A percentile compares a stretch with the other conserved stretches of the same genome.
Conservation (phyloP, 2,113 vertebrate genomes). For the Poeciliopsis prolifica region DNA sequence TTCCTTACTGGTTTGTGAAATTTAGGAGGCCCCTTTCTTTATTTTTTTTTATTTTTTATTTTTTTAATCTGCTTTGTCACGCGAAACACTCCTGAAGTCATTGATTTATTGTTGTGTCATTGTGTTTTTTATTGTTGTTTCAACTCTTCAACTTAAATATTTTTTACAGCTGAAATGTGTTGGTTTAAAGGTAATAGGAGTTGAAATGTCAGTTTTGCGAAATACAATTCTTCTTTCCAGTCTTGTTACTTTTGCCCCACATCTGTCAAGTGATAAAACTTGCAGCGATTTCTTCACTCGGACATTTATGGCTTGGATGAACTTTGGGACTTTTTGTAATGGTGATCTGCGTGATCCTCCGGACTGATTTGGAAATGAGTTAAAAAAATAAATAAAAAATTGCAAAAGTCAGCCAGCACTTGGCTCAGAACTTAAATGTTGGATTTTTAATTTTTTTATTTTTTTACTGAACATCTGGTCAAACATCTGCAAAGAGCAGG, state of each 20-base stretch:
- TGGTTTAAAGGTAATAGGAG: not conserved
- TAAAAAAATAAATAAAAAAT: conserved; percentile 12
- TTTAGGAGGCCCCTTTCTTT: not conserved
- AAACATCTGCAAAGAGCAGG: conserved; percentile 21
- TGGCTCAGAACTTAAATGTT: conserved; percentile 38
- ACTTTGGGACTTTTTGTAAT: conserved; percentile 47
- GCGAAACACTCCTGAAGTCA: not conserved
- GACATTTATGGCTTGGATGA: conserved; percentile 21
- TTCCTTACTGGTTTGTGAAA: conserved; percentile 8
- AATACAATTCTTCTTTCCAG: not conserved
- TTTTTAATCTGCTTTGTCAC: too few relatives aligned
- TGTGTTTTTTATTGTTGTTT: not conserved
- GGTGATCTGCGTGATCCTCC: conserved; percentile 9
- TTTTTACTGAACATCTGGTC: conserved; percentile 28
- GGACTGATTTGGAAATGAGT: conserved; percentile 56
- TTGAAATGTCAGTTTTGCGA: not conserved
- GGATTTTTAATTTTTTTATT: conserved; percentile 13
- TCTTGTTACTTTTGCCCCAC: conserved; percentile 7
- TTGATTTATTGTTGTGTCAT: not conserved
- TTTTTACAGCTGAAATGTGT: not conserved
- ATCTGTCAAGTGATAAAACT: conserved; percentile 31
- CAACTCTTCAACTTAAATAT: not conserved
- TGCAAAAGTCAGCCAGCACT: conserved; percentile 21
- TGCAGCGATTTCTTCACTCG: conserved; percentile 27
- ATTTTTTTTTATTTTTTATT: not conserved